Percentiles rank a stretch among this genome's conserved stretches.
These are phyloP conservation scores for Lasius platythorax DNA, from an alignment of 2,888 invertebrate species.

Conservation along the genomic window DNA sequence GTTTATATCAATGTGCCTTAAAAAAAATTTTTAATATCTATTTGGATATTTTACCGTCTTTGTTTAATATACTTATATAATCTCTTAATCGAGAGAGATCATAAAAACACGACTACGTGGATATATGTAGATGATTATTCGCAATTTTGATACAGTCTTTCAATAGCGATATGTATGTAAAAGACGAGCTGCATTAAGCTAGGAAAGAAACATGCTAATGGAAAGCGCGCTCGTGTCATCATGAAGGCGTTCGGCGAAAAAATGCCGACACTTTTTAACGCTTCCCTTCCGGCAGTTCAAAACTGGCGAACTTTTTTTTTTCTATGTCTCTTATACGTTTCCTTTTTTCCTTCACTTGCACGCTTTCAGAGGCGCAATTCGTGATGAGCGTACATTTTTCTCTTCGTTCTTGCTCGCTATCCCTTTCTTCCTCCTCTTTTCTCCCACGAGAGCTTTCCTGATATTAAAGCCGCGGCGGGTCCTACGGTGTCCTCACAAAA, in stretches of 20 bases:
- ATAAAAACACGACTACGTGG: neutral
- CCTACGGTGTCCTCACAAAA: conserved; percentile 58
- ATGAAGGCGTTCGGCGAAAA: conserved; percentile 75
- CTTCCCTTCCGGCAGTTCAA: conserved; percentile 71
- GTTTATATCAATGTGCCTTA: no score
- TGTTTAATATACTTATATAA: neutral
- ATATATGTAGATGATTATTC: neutral
- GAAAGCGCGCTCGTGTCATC: conserved; percentile 66
- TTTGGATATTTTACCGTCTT: neutral
- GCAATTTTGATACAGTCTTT: neutral
- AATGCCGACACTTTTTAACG: conserved; percentile 77
- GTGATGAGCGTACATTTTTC: conserved; percentile 59
- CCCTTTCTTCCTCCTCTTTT: conserved; percentile 20
- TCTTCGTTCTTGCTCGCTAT: conserved; percentile 15
- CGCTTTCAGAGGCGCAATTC: conserved; percentile 59
- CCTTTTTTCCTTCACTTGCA: conserved; percentile 7
- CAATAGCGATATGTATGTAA: neutral
- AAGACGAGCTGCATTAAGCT: neutral
- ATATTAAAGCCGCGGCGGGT: conserved; percentile 64
- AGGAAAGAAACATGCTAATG: conserved; percentile 32
- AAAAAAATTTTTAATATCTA: neutral
- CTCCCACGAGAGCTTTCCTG: conserved; percentile 55
- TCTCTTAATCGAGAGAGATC: neutral
- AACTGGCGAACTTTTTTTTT: conserved; percentile 55
- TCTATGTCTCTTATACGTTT: conserved; percentile 7